These are phyloP conservation scores for Corythaixoides concolor DNA, from an alignment of 2,113 vertebrate genomes.

Conservation along the genomic window DNA sequence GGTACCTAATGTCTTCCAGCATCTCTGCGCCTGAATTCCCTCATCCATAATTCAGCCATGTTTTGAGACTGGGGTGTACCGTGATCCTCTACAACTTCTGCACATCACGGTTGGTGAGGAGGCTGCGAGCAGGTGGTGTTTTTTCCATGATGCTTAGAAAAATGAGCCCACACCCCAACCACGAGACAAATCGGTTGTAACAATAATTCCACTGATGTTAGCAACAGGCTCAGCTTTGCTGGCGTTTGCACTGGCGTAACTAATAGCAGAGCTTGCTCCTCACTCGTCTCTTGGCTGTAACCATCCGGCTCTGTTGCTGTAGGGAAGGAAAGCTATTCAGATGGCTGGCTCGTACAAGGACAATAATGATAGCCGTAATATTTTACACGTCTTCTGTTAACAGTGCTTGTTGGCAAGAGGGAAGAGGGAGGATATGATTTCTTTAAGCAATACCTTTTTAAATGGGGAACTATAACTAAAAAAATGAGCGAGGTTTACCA, in stretches of 20 bases:
- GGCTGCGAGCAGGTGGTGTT: not conserved
- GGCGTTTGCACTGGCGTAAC: not conserved
- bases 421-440: not conserved
- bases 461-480: not conserved
- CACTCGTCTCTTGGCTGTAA: not conserved
- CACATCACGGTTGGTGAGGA: not conserved
- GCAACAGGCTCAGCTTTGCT: not conserved
- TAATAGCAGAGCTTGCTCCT: not conserved
- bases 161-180: not conserved
- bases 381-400: not conserved
- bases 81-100: not conserved
- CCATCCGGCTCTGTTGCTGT: not conserved
- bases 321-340: not conserved
- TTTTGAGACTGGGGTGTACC: accelerated
- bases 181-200: not conserved
- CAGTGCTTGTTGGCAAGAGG: not conserved
- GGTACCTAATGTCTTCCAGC: not conserved
- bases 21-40: not conserved
- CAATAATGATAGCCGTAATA: not conserved
- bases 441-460: not conserved
- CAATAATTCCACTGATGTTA: not conserved
- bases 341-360: not conserved
- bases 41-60: not conserved
- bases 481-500: not conserved
- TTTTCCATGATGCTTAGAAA: not conserved